Evolutionary conservation across 2,797 vertebrate species (phyloP).

Genomic region (Pipistrellus nathusii): DNA sequence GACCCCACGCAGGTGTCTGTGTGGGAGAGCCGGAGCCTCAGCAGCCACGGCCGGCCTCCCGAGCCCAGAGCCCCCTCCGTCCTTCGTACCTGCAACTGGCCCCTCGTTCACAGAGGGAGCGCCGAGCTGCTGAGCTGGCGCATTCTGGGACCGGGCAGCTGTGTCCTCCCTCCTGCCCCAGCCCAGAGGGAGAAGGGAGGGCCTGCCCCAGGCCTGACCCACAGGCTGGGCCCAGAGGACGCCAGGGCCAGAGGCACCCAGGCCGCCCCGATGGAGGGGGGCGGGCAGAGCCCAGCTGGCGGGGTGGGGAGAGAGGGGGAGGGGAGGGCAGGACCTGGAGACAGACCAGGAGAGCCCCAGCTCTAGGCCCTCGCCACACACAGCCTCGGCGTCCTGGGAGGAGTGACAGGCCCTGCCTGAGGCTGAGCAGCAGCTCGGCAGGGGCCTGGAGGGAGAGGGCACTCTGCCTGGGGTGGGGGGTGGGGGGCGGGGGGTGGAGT

Average conservation of each 20-base stretch:
- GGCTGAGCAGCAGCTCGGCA: neutral
- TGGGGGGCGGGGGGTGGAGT: no score
- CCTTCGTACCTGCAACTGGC: neutral
- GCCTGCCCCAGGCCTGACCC: neutral
- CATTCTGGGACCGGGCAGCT: neutral
- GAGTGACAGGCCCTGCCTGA: neutral
- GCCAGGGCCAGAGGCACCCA: no score
- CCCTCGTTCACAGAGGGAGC: neutral
- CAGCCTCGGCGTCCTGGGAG: neutral
- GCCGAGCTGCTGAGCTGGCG: slow-evolving; percentile 2
- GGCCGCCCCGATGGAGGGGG: neutral
- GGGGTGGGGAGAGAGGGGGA: no score
- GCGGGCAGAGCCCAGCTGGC: neutral
- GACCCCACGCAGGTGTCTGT: neutral
- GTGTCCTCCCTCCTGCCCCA: neutral
- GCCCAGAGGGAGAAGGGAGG: neutral
- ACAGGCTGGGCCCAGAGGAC: neutral
- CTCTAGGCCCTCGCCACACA: rapidly evolving
- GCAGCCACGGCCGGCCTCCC: rapidly evolving
- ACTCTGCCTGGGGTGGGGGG: neutral
- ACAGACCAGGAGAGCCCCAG: neutral
- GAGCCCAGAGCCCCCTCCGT: no score
- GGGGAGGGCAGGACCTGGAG: neutral
- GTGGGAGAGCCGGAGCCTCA: no score
- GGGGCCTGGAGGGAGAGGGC: neutral